phyloP scores from a whole-genome alignment of 2,113 vertebrate species.

The Talpa occidentalis region DNA sequence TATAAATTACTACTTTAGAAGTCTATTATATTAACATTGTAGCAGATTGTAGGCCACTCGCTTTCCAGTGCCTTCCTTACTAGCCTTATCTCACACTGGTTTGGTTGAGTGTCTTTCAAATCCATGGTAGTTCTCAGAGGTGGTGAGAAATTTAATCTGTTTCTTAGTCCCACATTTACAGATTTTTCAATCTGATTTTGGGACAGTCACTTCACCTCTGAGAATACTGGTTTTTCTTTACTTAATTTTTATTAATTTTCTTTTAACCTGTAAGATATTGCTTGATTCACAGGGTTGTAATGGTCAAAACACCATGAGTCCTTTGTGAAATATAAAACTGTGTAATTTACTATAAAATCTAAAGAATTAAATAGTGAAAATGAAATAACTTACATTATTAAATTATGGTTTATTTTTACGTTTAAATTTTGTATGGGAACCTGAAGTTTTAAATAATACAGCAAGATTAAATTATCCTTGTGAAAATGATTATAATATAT shows the following conservation, averaged over 20 bases:
- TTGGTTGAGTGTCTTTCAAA: background rate
- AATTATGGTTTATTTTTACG: background rate
- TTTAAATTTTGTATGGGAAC: conserved; percentile 35
- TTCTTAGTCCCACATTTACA: background rate
- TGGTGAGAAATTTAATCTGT: background rate
- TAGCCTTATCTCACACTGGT: background rate
- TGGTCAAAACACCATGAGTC: background rate
- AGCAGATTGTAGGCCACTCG: background rate
- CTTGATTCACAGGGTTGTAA: background rate
- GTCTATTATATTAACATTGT: no score
- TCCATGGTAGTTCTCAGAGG: background rate
- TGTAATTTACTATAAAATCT: conserved; percentile 5
- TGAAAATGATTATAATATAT: background rate
- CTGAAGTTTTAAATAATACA: conserved; percentile 18
- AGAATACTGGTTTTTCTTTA: background rate
- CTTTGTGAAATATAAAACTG: background rate
- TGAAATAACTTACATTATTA: background rate
- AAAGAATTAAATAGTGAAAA: background rate
- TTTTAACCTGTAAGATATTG: background rate
- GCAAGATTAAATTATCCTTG: background rate
- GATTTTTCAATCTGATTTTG: conserved; percentile 1
- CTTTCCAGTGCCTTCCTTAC: background rate
- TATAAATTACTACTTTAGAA: conserved; percentile 54
- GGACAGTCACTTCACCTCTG: background rate
- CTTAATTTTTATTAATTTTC: background rate